These are phyloP conservation scores for Cetonia aurata DNA, from an alignment of 2,888 invertebrate genomes.

Conservation along the genomic window DNA sequence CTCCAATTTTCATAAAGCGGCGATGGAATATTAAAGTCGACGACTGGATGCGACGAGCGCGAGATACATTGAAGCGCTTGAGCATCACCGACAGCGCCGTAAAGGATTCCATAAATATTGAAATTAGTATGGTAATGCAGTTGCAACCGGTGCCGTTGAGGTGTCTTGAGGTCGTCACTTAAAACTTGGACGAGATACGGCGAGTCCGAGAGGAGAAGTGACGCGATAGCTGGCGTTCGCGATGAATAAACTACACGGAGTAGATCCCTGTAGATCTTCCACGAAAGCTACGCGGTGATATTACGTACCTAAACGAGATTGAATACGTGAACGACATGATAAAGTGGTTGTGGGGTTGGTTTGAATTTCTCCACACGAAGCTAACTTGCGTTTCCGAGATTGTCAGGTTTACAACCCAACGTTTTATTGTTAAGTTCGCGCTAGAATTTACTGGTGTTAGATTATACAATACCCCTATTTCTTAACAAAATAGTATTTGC, in stretches of 20 bases:
- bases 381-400: constrained; percentile 8
- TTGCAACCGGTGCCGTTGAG: constrained; percentile 40
- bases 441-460: neutral
- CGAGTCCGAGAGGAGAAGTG: neutral
- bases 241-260: constrained; percentile 25
- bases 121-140: constrained; percentile 45
- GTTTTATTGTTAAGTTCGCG: constrained; percentile 13
- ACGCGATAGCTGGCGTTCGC: constrained; percentile 3
- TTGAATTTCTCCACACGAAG: constrained; percentile 8
- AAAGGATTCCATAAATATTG: constrained; percentile 44
- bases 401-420: constrained; percentile 23
- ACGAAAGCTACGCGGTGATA: neutral
- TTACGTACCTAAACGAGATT: constrained; percentile 34
- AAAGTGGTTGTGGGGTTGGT: constrained; percentile 11
- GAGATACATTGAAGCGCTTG: constrained; percentile 24
- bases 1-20: constrained; percentile 38
- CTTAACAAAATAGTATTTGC: too few relatives aligned
- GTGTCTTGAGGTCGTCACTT: constrained; percentile 25
- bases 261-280: neutral
- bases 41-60: neutral
- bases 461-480: too few relatives aligned
- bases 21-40: constrained; percentile 33
- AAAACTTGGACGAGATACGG: constrained; percentile 9
- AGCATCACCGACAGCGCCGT: neutral
- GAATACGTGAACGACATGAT: constrained; percentile 42